A percentile compares a stretch with the other conserved stretches of the same genome.
phyloP scores from a whole-genome alignment of 2,888 invertebrate species.

The Xanthia icteritia region DNA sequence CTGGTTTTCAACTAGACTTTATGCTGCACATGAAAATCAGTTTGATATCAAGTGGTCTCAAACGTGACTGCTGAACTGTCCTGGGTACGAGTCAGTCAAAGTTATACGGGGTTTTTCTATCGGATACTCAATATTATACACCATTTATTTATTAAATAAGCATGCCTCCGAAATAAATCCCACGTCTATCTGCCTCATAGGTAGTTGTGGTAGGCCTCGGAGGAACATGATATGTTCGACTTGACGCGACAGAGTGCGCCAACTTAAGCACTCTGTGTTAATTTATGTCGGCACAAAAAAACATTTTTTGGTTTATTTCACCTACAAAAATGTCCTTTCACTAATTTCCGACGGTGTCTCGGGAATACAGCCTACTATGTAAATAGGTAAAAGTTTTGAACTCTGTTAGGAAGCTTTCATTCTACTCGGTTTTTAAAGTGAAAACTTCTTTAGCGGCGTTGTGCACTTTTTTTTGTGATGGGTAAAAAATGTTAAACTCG shows the following conservation, averaged over 20 bases:
- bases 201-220: constrained; percentile 77
- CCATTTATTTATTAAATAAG: background rate
- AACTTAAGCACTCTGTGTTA: constrained; percentile 73
- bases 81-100: background rate
- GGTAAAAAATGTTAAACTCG: too few relatives aligned
- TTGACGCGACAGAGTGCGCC: constrained; percentile 72
- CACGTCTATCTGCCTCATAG: constrained; percentile 66
- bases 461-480: too few relatives aligned
- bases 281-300: constrained; percentile 69
- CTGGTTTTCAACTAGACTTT: background rate
- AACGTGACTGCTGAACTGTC: background rate
- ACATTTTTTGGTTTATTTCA: too few relatives aligned
- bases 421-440: too few relatives aligned
- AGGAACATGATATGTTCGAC: constrained; percentile 73
- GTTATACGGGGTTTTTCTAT: background rate
- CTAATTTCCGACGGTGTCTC: too few relatives aligned
- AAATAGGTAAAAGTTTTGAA: too few relatives aligned
- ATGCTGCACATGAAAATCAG: background rate
- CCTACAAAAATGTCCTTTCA: too few relatives aligned
- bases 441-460: too few relatives aligned
- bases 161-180: constrained; percentile 77
- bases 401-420: constrained; percentile 33
- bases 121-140: background rate
- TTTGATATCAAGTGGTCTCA: background rate
- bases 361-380: too few relatives aligned